Evolutionary conservation across 2,888 invertebrate species (phyloP).

Genomic region (Trichogramma evanescens): DNA sequence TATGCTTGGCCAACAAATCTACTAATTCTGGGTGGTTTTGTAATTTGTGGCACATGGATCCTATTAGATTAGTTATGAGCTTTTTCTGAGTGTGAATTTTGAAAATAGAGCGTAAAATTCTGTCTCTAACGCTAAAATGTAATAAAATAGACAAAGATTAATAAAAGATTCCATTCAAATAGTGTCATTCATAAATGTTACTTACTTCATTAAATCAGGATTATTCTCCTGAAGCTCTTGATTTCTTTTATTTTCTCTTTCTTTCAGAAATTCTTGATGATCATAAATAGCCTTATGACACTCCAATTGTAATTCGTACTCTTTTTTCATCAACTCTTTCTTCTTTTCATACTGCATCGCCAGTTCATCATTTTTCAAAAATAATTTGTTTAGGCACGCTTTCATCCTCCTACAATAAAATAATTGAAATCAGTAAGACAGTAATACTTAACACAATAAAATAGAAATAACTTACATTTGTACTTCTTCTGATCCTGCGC

Average conservation of each 20-base stretch:
- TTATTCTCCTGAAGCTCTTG: constrained; percentile 26
- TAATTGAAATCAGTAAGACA: not conserved
- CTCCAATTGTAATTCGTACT: constrained; percentile 26
- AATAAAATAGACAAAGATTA: not conserved
- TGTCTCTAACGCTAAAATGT: constrained; percentile 24
- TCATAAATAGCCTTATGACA: constrained; percentile 24
- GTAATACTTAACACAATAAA: not conserved
- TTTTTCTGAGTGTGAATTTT: constrained; percentile 32
- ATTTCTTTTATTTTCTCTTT: constrained; percentile 22
- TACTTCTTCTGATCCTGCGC: constrained; percentile 15
- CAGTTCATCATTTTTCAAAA: constrained; percentile 22
- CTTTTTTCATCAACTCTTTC: constrained; percentile 17
- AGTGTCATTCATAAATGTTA: not conserved
- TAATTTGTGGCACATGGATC: constrained; percentile 20
- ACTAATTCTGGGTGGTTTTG: constrained; percentile 16
- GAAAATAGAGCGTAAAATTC: constrained; percentile 18
- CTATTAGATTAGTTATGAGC: constrained; percentile 30
- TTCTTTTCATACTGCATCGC: constrained; percentile 18
- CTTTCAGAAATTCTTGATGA: constrained; percentile 27
- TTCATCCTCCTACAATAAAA: constrained; percentile 24
- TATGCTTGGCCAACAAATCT: constrained; percentile 28
- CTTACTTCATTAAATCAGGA: constrained; percentile 27
- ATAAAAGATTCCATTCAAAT: not conserved
- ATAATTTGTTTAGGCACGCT: constrained; percentile 23
- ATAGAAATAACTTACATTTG: constrained; percentile 22